Conservation (phyloP, 2,113 vertebrate genomes). For the Lasiurus cinereus region DNA sequence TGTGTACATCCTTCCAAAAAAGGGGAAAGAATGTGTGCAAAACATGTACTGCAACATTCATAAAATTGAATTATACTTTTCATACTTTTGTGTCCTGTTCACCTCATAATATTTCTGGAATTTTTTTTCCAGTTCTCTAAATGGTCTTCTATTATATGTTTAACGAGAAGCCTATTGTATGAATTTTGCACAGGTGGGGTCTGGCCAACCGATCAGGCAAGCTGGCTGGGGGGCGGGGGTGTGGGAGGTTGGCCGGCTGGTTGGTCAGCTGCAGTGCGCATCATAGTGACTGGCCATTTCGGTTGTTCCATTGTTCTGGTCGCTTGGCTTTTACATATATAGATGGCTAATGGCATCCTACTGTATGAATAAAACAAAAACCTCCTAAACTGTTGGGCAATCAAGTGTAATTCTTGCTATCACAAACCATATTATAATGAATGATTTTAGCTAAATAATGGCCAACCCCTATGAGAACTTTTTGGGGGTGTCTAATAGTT, state of each 20-base stretch:
- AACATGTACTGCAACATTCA: background rate
- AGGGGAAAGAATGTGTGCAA: background rate
- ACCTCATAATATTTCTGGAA: background rate
- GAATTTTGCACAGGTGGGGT: too few species aligned
- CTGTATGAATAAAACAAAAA: background rate
- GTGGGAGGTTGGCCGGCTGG: too few species aligned
- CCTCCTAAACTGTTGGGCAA: background rate
- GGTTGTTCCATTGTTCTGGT: too few species aligned
- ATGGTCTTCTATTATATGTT: background rate
- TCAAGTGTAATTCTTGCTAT: background rate
- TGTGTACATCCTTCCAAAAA: background rate
- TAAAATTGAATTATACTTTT: background rate
- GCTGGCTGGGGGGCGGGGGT: too few species aligned
- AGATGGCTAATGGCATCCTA: background rate
- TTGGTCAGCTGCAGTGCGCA: too few species aligned
- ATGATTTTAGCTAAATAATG: slow-evolving; percentile 22
- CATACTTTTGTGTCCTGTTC: background rate
- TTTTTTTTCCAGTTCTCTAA: slow-evolving; percentile 12
- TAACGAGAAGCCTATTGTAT: too few species aligned
- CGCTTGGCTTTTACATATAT: too few species aligned
- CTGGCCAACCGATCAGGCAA: too few species aligned
- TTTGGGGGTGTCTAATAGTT: background rate
- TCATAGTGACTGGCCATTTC: too few species aligned
- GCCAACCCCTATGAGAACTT: background rate
- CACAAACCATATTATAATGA: background rate